Evolutionary conservation across 1,140 invertebrate genomes (phyloP).

Genomic region (Drosophila willistoni): DNA sequence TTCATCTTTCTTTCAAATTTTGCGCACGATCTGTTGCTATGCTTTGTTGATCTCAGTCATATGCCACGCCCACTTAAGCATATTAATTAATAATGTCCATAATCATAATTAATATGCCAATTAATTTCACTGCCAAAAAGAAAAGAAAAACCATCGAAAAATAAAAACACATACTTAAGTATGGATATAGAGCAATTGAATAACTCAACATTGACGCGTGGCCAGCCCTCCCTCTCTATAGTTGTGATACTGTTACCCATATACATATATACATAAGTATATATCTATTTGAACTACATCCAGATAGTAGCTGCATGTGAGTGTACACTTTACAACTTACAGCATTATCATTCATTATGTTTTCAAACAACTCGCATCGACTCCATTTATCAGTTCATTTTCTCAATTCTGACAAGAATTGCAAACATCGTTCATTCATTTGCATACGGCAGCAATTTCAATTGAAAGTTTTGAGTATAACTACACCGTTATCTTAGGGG

Average conservation of each 20-base stretch:
- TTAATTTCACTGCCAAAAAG: constrained; percentile 52
- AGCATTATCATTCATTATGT: neutral
- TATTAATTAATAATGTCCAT: constrained; percentile 62
- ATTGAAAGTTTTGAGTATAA: neutral
- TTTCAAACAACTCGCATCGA: neutral
- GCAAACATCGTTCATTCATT: neutral
- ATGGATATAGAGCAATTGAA: constrained; percentile 28
- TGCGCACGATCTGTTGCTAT: constrained; percentile 79
- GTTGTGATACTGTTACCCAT: neutral
- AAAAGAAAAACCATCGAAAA: constrained; percentile 14
- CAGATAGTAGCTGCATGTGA: neutral
- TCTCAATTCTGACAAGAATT: neutral
- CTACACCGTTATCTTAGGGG: constrained; percentile 1
- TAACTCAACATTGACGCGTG: constrained; percentile 16
- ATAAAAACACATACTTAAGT: neutral
- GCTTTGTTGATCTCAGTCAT: constrained; percentile 60
- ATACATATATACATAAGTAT: neutral
- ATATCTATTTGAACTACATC: neutral
- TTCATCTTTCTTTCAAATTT: constrained; percentile 70
- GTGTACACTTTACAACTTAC: neutral
- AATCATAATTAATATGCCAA: constrained; percentile 55
- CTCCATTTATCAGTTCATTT: constrained; percentile 9
- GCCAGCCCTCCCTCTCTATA: neutral
- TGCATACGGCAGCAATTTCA: constrained; percentile 2
- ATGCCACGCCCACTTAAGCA: constrained; percentile 67